phyloP scores from a whole-genome alignment of 2,888 invertebrate genomes.

The Empis livida region DNA sequence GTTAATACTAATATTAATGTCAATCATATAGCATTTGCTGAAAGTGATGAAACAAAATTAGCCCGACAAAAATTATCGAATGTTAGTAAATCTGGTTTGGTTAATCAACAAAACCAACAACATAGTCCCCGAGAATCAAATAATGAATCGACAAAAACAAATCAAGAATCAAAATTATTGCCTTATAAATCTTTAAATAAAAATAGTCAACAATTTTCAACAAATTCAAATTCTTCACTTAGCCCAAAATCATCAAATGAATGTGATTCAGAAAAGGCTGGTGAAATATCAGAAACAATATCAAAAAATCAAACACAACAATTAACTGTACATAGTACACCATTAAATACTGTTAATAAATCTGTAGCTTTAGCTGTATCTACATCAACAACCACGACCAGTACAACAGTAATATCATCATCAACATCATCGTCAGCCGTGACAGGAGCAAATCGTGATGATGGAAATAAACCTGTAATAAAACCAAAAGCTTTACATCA shows the following conservation, averaged over 20 bases:
- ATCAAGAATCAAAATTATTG: constrained; percentile 78
- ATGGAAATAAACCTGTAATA: constrained; percentile 20
- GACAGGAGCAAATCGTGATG: background rate
- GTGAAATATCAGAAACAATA: constrained; percentile 25
- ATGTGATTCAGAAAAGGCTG: constrained; percentile 20
- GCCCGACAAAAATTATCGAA: constrained; percentile 31
- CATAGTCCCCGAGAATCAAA: constrained; percentile 15
- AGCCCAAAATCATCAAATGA: constrained; percentile 14
- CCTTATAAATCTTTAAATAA: constrained; percentile 57
- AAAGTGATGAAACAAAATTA: constrained; percentile 40
- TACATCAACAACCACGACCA: constrained; percentile 21
- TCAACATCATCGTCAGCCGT: too few relatives aligned
- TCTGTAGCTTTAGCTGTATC: constrained; percentile 29
- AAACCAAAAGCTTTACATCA: constrained; percentile 33
- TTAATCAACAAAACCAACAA: constrained; percentile 19
- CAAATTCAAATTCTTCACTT: constrained; percentile 3
- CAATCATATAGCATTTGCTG: constrained; percentile 40
- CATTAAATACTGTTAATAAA: constrained; percentile 35
- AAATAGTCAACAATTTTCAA: constrained; percentile 16
- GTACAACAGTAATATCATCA: constrained; percentile 12
- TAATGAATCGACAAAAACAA: constrained; percentile 38
- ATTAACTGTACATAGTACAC: constrained; percentile 44
- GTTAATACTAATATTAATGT: constrained; percentile 39
- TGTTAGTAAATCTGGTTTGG: constrained; percentile 3
- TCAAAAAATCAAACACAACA: constrained; percentile 31